These are phyloP conservation scores for Porphyrio hochstetteri DNA, from an alignment of 2,113 vertebrate genomes.

Conservation along the genomic window DNA sequence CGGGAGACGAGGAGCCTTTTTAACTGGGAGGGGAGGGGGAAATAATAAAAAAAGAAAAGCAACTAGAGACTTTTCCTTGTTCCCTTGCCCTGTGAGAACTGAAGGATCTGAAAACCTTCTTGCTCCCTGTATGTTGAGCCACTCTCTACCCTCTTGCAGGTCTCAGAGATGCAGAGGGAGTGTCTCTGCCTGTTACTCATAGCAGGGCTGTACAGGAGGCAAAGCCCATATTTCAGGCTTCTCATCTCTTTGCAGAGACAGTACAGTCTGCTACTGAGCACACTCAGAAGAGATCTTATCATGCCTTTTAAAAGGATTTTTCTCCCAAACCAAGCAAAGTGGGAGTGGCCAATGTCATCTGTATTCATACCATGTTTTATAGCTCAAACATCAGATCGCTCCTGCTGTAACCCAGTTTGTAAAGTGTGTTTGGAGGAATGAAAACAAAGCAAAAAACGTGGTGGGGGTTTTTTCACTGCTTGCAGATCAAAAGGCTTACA, in stretches of 20 bases:
- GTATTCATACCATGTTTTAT: conserved; percentile 47
- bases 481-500: conserved; percentile 53
- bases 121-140: accelerated
- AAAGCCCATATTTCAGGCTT: conserved; percentile 7
- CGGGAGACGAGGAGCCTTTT: background rate
- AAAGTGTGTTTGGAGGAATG: conserved; percentile 33
- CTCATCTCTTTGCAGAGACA: background rate
- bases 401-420: background rate
- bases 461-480: background rate
- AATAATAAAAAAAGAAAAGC: background rate
- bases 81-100: background rate
- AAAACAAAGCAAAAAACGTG: conserved; percentile 47
- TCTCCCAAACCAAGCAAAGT: background rate
- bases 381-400: conserved; percentile 21
- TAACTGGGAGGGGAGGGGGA: accelerated
- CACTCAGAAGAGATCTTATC: conserved; percentile 48
- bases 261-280: conserved; percentile 26
- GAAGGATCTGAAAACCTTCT: background rate
- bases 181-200: background rate
- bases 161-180: background rate
- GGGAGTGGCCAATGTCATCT: conserved; percentile 36
- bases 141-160: background rate
- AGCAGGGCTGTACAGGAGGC: background rate
- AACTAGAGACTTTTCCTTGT: background rate
- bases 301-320: background rate